These are phyloP conservation scores for Muscina levida DNA, from an alignment of 2,888 invertebrate species.

Conservation along the genomic window DNA sequence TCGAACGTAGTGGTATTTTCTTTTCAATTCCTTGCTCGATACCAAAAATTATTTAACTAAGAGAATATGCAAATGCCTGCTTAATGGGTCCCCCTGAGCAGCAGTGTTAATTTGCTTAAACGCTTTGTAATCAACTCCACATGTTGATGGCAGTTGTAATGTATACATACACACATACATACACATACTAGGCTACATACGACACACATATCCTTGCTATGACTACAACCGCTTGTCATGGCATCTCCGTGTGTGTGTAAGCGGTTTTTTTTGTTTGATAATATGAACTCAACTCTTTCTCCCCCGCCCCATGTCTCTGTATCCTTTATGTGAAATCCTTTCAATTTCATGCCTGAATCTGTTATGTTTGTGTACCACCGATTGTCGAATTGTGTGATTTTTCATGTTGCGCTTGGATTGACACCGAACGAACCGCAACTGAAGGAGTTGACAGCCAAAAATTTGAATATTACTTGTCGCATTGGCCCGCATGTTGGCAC, in stretches of 20 bases:
- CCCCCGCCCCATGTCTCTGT: slow-evolving; percentile 9
- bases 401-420: slow-evolving; percentile 50
- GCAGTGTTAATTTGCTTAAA: slow-evolving; percentile 76
- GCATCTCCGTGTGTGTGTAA: too few relatives aligned
- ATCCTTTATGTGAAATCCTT: background rate
- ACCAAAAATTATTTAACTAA: background rate
- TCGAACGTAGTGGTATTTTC: too few relatives aligned
- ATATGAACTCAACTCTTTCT: slow-evolving; percentile 62
- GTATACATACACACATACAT: slow-evolving; percentile 7
- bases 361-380: slow-evolving; percentile 9
- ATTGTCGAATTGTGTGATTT: slow-evolving; percentile 55
- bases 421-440: slow-evolving; percentile 22
- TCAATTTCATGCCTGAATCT: background rate
- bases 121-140: slow-evolving; percentile 71
- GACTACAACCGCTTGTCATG: too few relatives aligned
- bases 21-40: too few relatives aligned
- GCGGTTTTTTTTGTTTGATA: slow-evolving; percentile 57
- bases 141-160: slow-evolving; percentile 59
- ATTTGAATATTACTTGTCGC: slow-evolving; percentile 68
- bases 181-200: background rate
- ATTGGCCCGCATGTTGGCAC: too few relatives aligned
- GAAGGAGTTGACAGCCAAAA: slow-evolving; percentile 35
- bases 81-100: slow-evolving; percentile 65
- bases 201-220: background rate
- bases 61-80: slow-evolving; percentile 42